phyloP scores from a whole-genome alignment of 2,113 vertebrate species.

The Gasterosteus nipponicus region DNA sequence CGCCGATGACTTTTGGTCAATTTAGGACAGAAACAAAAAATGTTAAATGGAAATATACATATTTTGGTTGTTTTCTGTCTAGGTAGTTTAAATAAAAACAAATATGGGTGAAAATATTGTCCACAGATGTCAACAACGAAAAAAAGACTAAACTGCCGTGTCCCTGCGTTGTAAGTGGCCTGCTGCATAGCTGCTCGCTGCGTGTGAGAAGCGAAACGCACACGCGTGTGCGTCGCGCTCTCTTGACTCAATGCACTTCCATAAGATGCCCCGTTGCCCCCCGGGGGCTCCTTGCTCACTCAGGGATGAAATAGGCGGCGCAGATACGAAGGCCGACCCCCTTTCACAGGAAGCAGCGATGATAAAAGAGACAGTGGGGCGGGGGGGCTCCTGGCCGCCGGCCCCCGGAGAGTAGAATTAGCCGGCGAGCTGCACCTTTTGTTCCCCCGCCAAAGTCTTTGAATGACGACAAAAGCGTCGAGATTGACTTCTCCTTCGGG shows the following conservation, averaged over 20 bases:
- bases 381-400: constrained; percentile 36
- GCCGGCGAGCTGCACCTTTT: constrained; percentile 64
- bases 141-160: no score
- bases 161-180: no score
- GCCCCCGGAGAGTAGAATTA: constrained; percentile 57
- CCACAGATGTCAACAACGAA: no score
- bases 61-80: neutral
- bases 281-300: constrained; percentile 74
- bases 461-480: constrained; percentile 23
- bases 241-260: constrained; percentile 60
- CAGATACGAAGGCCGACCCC: constrained; percentile 37
- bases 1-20: neutral
- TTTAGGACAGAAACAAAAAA: neutral
- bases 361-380: constrained; percentile 54
- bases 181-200: neutral
- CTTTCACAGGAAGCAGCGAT: constrained; percentile 31
- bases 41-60: neutral
- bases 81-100: neutral
- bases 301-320: constrained; percentile 62
- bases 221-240: constrained; percentile 30
- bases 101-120: no score
- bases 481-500: constrained; percentile 43
- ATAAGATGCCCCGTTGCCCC: constrained; percentile 60
- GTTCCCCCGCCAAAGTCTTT: constrained; percentile 28
- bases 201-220: constrained; percentile 15